Conservation (phyloP, 2,113 vertebrate species). For the Mustela lutreola region DNA sequence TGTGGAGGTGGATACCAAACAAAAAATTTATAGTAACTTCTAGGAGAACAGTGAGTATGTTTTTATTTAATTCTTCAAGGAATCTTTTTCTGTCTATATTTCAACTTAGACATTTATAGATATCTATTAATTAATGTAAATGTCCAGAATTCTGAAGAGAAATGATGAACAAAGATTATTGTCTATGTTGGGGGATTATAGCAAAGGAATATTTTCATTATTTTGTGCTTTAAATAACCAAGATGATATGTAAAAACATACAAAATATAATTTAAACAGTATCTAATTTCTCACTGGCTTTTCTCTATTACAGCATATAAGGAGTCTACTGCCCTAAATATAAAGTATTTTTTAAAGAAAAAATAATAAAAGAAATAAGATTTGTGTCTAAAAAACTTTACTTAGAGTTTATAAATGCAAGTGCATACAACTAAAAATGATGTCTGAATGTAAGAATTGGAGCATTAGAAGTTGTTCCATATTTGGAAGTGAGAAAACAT, state of each 20-base stretch:
- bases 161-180: background rate
- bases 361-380: background rate
- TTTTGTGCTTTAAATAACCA: background rate
- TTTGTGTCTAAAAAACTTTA: background rate
- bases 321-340: background rate
- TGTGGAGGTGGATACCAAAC: background rate
- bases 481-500: slow-evolving; percentile 61
- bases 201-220: background rate
- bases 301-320: background rate
- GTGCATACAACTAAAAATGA: slow-evolving; percentile 7
- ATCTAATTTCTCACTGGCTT: background rate
- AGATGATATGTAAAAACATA: background rate
- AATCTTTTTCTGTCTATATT: background rate
- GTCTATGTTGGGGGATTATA: background rate
- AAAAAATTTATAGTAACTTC: background rate
- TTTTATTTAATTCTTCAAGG: background rate
- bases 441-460: background rate
- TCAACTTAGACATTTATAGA: background rate
- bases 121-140: background rate
- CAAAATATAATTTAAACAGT: background rate
- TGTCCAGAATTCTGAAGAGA: background rate
- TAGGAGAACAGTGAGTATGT: background rate
- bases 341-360: background rate
- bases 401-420: background rate
- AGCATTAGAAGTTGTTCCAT: background rate